Evolutionary conservation across 2,113 vertebrate species (phyloP), one percentile per base, ranked within the genome.

Genomic region (Thomomys bottae): DNA sequence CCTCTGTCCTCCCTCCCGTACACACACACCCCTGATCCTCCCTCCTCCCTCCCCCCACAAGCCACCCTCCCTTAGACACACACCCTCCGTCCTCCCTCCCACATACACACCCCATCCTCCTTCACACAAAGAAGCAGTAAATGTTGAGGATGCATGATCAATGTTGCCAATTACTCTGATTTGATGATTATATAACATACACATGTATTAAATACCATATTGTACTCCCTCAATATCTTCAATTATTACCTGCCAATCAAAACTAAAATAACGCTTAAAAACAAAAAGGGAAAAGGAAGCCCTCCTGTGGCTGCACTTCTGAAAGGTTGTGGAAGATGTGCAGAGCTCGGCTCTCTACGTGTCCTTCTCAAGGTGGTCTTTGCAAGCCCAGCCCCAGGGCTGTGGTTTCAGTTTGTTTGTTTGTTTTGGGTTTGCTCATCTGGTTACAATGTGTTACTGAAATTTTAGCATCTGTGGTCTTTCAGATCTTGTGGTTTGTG

Each of bases 371-470:
- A 4, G 14, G 49, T 12, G 21, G 17, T 68, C 45, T 26, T 0
- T 78, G 7, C 23, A 42, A 49, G 45, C 28, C 8, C 15, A 1
- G 0, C 10, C 6, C 6, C 6, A 0, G 0, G 0, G 0, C 1
- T 0, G 3, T 0, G 3, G 18, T 14, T 14, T 12, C 1, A 0
- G 2, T 42, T 38, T 70, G 23, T 8, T 24, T 57, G 3, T 34
- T 0, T 14, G 14, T 28, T 32, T 34, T 9, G 1, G 8, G 28
- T n/a, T 79, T 59, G 32, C 1, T n/a, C 4, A 10, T 23, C 5
- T 24, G 34, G 24, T 54, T 38, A 6, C 6, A 8, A 2, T 18
- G 1, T 12, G 28, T 64, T 11, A 23, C 1, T 18, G 17, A 6
- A 6, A 11, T 3, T 63, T 34, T 34, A 1, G 26, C 9, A 2